These are phyloP conservation scores for Zaprionus vittiger DNA, from an alignment of 1,140 invertebrate species.

Conservation along the genomic window DNA sequence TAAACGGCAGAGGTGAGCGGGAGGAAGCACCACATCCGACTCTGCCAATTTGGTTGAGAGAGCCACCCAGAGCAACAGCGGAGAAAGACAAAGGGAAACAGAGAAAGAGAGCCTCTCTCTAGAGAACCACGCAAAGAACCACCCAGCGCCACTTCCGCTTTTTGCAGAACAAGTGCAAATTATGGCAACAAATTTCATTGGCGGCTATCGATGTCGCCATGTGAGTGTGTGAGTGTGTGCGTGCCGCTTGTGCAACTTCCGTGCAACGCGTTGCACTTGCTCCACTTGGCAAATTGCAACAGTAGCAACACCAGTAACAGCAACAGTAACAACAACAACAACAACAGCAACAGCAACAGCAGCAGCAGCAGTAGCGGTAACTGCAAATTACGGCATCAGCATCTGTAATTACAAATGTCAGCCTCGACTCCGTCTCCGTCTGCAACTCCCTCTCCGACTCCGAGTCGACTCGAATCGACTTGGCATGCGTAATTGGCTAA, in stretches of 20 bases:
- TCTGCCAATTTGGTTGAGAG: background rate
- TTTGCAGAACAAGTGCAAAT: conserved; percentile 12
- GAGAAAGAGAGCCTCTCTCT: background rate
- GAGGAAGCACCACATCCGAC: conserved; percentile 6
- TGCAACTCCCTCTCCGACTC: background rate
- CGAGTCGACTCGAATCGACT: conserved; percentile 40
- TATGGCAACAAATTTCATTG: conserved; percentile 26
- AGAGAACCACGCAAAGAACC: background rate
- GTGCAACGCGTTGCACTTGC: conserved; percentile 41
- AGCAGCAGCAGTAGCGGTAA: conserved; percentile 23
- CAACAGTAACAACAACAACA: conserved; percentile 12
- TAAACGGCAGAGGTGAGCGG: background rate
- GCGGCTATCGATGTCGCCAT: conserved; percentile 1
- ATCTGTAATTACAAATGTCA: conserved; percentile 69
- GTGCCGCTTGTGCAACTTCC: conserved; percentile 49
- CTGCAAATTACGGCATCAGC: conserved; percentile 65
- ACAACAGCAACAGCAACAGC: background rate
- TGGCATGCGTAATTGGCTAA: conserved; percentile 76
- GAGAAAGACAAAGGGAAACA: background rate
- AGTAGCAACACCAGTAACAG: background rate
- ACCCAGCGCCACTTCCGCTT: conserved; percentile 11
- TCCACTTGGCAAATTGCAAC: conserved; percentile 39
- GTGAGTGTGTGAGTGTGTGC: background rate
- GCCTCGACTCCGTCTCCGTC: background rate
- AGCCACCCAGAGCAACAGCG: background rate